Base-by-base conservation (phyloP, 2,888 invertebrate genomes). In the Dryomyza anilis region DNA sequence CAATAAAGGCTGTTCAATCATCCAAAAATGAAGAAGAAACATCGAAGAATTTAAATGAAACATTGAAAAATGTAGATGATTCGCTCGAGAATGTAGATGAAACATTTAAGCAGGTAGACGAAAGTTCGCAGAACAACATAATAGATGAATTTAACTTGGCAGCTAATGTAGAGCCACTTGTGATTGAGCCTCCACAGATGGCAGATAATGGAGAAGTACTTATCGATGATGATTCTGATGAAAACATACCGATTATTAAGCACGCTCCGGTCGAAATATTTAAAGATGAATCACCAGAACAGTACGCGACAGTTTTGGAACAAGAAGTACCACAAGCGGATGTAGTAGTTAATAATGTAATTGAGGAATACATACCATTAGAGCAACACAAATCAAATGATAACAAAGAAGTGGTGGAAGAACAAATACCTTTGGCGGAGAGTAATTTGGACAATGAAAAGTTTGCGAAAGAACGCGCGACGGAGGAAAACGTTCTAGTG, bases 201-300 rank as follows among this genome's bases (percentile, higher is more conserved):
- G 50, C 12, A 5, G 30, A 25, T 33, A 30, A 25, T 2, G 14
- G 7, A n/a, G 50, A 50, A 30, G 29, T 19, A 46, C 46, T 21
- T 16, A 33, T 19, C 50, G 25, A 48, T 14, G 12, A 12, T 21
- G 46, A 46, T 61, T 39, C 52, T 52, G 61, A 61, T 16, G 61
- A 61, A 36, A 30, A 53, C 29, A 61, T 66, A 30, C 65, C 65
- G 10, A 16, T 58, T 10, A 66, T 66, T 23, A 57, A 33, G 33
- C 62, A 66, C 45, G 56, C 65, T 25, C 65, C 65, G 2, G 62
- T 66, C 2, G 65, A 66, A 39, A 36, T 65, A 3, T 65, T 48
- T 39, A 33, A 53, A 12, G 53, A 46, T 1, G 50, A 58, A 19
- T n/a, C n/a, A n/a, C n/a, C n/a, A n/a, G n/a, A n/a, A n/a, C n/a